Base-by-base conservation (phyloP, 1,140 invertebrate species). In the Aphelinus certus region DNA sequence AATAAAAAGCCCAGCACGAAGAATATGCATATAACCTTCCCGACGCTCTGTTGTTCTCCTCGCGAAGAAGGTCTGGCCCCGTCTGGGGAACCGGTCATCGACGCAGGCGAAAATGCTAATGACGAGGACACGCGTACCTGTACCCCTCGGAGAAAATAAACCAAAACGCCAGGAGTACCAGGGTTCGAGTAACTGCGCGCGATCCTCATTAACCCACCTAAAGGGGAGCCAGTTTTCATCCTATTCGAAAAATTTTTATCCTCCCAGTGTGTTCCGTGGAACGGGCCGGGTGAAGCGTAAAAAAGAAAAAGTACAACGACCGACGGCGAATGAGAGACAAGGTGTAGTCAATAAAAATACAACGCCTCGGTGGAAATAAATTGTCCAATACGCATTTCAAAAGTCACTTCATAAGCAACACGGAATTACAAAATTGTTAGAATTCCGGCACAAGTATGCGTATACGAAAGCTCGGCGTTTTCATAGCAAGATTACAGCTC, bases 41-140 rank as follows among this genome's bases (percentile, higher is more conserved):
- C 26, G 4, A 26, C 45, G 55, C 45, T 26, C 26, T 26, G 26
- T 26, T 26, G 26, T 26, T 26, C 26, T 26, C 26, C 26, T 26
- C 26, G 26, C 26, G 26, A 65, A 46, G 46, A 72, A 64, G 56
- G 56, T 45, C 42, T 6, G 26, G 7, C 71, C 63, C 43, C 45
- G 9, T 46, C 53, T 49, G 46, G 10, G 46, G 6, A 66, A 62
- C 71, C 64, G 71, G 57, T 67, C n/a, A 55, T 46, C 43, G 65
- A 55, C 56, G 26, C 56, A 47, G 43, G 43, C 64, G 49, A 10
- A 42, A 61, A 67, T 73, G 64, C 64, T 47, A 73, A 73, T 67
- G 26, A 67, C 56, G 5, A 9, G 42, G 43, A 43, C 63, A 53
- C 49, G 47, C 26, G 49, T 51, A 7, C 63, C 43, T 47, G 2